Evolutionary conservation across 1,140 invertebrate genomes (phyloP).

Genomic region (Drosophila kohkoa): DNA sequence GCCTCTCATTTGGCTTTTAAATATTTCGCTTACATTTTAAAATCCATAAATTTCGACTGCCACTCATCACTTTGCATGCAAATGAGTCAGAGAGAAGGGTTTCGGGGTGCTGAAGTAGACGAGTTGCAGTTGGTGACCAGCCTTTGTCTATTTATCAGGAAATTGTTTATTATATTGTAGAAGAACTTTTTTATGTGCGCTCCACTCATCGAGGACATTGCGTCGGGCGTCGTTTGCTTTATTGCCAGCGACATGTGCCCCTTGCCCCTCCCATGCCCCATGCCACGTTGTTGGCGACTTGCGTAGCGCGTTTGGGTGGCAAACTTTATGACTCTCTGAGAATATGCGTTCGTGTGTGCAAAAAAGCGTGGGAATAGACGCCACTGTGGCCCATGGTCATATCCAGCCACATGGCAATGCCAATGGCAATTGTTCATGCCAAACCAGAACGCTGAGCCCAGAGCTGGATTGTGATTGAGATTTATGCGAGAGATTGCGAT

Average conservation of each 20-base stretch:
- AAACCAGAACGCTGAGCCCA: background rate
- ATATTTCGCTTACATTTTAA: conserved; percentile 72
- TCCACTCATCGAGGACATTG: conserved; percentile 45
- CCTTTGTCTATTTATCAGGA: conserved; percentile 73
- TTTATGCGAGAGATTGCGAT: conserved; percentile 73
- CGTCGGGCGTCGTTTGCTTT: conserved; percentile 60
- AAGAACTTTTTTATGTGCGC: conserved; percentile 67
- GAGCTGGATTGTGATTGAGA: conserved; percentile 59
- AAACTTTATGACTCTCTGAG: conserved; percentile 47
- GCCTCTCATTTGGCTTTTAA: conserved; percentile 50
- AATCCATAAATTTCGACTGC: conserved; percentile 73
- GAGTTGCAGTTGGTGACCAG: conserved; percentile 6
- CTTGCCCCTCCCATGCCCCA: background rate
- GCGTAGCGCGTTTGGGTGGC: conserved; percentile 51
- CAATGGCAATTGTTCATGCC: conserved; percentile 39
- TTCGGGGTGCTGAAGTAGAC: background rate
- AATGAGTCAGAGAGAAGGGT: conserved; percentile 54
- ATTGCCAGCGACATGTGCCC: conserved; percentile 47
- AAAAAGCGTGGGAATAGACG: conserved; percentile 72
- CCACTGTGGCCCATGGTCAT: conserved; percentile 37
- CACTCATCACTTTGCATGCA: conserved; percentile 67
- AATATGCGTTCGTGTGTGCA: conserved; percentile 14
- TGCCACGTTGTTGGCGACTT: conserved; percentile 17
- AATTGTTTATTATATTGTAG: conserved; percentile 81
- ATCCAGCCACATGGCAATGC: conserved; percentile 10